Base-by-base conservation (phyloP, 2,888 invertebrate species). In the Drosophila rubida region DNA sequence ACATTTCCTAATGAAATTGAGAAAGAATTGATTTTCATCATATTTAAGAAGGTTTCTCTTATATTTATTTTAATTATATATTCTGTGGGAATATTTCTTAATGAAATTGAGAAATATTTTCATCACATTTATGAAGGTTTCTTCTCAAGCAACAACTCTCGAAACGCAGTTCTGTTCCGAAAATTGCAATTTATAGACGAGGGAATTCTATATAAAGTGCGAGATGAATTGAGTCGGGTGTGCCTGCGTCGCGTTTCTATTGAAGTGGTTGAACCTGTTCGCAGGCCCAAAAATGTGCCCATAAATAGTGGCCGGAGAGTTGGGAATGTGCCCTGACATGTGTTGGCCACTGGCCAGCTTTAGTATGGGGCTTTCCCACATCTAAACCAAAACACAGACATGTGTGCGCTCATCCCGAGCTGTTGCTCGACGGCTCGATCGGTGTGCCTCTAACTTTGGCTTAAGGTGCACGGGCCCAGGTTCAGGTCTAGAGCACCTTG, bases 321-420 rank as follows among this genome's bases (percentile, higher is more conserved):
- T 32, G 32, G 11, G 25, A 65, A 49, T 53, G 13, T 45, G 49
- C 57, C 30, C 8, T 16, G 62, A 72, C 83, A 80, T 81, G 83
- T 81, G 83, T 68, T 76, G 73, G 45, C 59, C 60, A 65, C 63
- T 50, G 68, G 14, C 46, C 80, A 80, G 84, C 84, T 84, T 82
- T 80, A 81, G 59, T 27, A 76, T 84, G 81, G 82, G 82, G 82
- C 82, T 82, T 82, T 82, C 82, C 82, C 81, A 61, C 6, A 14
- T 7, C 27, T 30, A 58, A 55, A 37, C 51, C 69, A 57, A 63
- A 51, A 73, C 78, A 80, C 65, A 69, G 6, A 25, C 25, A 25
- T 25, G 25, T 25, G 25, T 74, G 61, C 37, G 30, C 11, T 22
- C 60, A 23, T 16, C 25, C 57, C 25, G 44, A 22, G 49, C 30